A percentile compares a stretch with the other conserved stretches of the same genome.
Conservation (phyloP, 2,797 vertebrate genomes). For the Poeciliopsis infans region DNA sequence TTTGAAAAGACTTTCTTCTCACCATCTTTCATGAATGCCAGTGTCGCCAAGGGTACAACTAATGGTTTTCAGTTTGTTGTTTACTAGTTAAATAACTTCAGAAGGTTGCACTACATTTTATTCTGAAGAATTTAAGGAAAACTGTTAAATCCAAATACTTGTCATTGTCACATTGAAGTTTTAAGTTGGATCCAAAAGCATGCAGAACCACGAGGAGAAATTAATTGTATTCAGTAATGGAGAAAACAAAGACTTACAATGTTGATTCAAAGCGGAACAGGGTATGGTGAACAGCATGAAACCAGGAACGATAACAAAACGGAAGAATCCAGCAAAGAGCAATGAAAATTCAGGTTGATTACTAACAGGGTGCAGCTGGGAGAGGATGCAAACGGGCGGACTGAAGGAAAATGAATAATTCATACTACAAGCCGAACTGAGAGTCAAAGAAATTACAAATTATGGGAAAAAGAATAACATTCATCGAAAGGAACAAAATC, state of each 20-base stretch:
- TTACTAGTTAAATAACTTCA: neutral
- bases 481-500: neutral
- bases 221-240: neutral
- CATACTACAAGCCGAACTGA: neutral
- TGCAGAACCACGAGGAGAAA: neutral
- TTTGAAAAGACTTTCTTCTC: neutral
- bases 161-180: neutral
- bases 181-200: neutral
- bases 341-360: neutral
- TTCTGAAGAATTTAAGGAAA: neutral
- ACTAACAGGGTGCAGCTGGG: neutral
- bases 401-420: slow-evolving; percentile 1
- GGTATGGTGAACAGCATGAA: neutral
- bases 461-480: neutral
- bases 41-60: neutral
- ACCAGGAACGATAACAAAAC: neutral
- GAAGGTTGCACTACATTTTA: neutral
- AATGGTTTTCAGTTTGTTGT: neutral
- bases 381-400: neutral
- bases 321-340: neutral
- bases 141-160: neutral
- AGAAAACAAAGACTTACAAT: neutral
- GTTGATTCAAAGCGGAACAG: neutral
- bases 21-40: neutral
- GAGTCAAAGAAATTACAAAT: neutral